These are phyloP conservation scores for Pampusana beccarii DNA, from an alignment of 2,113 vertebrate genomes.

Conservation along the genomic window DNA sequence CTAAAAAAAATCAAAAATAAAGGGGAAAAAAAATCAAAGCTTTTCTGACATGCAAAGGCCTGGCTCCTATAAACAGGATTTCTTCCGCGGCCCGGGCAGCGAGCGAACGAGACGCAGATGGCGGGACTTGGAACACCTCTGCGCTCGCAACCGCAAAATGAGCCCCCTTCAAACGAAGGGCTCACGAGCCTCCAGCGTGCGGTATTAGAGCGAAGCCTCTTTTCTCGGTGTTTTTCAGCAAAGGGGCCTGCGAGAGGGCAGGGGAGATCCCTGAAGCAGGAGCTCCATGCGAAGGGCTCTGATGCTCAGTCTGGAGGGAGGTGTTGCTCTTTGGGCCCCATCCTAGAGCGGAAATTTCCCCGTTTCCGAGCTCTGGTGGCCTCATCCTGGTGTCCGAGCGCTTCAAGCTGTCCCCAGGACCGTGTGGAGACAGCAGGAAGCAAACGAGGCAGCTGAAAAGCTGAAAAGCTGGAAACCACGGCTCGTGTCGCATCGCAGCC, in stretches of 20 bases:
- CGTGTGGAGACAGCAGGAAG: accelerated
- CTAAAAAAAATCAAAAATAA: not conserved
- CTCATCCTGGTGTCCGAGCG: not conserved
- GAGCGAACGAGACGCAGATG: slow-evolving; percentile 47
- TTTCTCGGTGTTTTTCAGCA: not conserved
- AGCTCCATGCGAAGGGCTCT: not conserved
- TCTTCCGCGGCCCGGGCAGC: slow-evolving; percentile 18
- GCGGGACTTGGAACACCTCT: slow-evolving; percentile 34
- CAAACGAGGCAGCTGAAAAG: not conserved
- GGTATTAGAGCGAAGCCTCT: too few relatives aligned
- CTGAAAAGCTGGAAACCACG: accelerated
- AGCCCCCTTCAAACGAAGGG: not conserved
- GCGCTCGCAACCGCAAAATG: not conserved
- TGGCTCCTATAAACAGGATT: slow-evolving; percentile 34
- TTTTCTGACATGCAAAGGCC: not conserved
- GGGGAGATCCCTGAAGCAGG: not conserved
- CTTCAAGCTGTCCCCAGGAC: not conserved
- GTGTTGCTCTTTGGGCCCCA: not conserved
- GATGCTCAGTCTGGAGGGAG: not conserved
- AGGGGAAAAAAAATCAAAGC: not conserved
- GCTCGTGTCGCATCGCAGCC: not conserved
- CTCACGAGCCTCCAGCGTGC: not conserved
- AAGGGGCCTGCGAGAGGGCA: slow-evolving; percentile 6
- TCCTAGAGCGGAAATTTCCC: not conserved
- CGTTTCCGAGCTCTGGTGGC: not conserved